These are phyloP conservation scores for Danionella cerebrum DNA, from an alignment of 2,113 vertebrate species.

Conservation along the genomic window DNA sequence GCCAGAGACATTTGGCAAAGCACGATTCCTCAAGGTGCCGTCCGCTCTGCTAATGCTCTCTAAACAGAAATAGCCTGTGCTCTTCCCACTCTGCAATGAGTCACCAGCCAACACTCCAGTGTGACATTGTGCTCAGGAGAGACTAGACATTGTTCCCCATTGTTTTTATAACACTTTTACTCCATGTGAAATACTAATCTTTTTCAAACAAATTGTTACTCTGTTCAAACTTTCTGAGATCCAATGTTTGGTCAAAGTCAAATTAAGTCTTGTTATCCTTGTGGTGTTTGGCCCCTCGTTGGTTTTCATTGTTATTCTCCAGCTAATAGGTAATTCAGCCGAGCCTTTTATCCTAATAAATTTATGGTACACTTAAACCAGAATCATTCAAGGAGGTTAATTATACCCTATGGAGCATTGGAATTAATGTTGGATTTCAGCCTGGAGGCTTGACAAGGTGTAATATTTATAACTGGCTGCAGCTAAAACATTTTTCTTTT, in stretches of 20 bases:
- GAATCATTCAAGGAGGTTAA: neutral
- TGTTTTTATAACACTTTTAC: too few species aligned
- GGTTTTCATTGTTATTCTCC: neutral
- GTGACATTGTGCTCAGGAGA: slow-evolving; percentile 41
- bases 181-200: too few species aligned
- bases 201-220: too few species aligned
- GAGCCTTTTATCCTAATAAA: neutral
- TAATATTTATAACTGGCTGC: neutral
- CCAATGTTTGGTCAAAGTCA: neutral
- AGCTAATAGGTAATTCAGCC: neutral
- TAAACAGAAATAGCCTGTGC: slow-evolving; percentile 37
- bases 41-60: slow-evolving; percentile 32
- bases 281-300: neutral
- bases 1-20: slow-evolving; percentile 9
- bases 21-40: slow-evolving; percentile 5
- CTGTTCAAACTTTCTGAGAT: neutral
- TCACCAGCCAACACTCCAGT: slow-evolving; percentile 40
- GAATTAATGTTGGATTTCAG: neutral
- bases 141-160: slow-evolving; percentile 35
- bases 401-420: neutral
- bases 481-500: neutral
- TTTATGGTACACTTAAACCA: neutral
- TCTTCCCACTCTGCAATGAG: slow-evolving; percentile 42
- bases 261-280: neutral
- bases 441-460: neutral